Evolutionary conservation across 2,888 invertebrate species (phyloP), one percentile per base, ranked within the genome.

Genomic region (Tachina fera): DNA sequence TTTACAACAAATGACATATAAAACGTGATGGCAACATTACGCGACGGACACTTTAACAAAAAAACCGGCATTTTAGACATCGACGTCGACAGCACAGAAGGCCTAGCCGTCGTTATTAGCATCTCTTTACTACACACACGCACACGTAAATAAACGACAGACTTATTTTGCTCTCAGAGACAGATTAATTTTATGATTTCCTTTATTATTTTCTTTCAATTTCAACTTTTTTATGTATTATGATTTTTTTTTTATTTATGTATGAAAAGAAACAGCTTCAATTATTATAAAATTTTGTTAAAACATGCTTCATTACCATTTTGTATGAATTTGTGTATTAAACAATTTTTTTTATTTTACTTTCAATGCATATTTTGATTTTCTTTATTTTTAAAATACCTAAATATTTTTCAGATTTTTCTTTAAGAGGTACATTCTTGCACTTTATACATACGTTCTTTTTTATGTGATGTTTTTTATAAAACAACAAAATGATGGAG

Each of bases 11-110:
- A 80, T 87, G 79, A 86, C 77, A 87, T 76, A 83, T 65, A 83
- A 86, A 86, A 82, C 75, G 82, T 79, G 77, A 83, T 86, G 86
- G 80, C 83, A 80, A 75, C 79, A 63, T 75, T 74, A 83, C 81
- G 51, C 81, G 65, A 49, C n/a, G 49, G 39, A 31, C 22, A 79
- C 53, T 80, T 53, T 68, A 74, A 79, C 83, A 60, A 68, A 45
- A 76, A 79, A 82, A 68, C 85, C 83, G 83, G 87, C 86, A 83
- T 84, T 87, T 87, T 84, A 1, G 39, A 70, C 74, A 70, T 43
- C 51, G 31, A 67, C 75, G 79, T 56, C 76, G 79, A 61, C 78
- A 58, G 70, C 74, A 53, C 45, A 51, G n/a, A 10, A 68, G 16
- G 67, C 51, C 51, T 43, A 45, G 74, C 60, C 87, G 70, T 78